Evolutionary conservation across 2,113 vertebrate species (phyloP).

Genomic region (Callocephalon fimbriatum): DNA sequence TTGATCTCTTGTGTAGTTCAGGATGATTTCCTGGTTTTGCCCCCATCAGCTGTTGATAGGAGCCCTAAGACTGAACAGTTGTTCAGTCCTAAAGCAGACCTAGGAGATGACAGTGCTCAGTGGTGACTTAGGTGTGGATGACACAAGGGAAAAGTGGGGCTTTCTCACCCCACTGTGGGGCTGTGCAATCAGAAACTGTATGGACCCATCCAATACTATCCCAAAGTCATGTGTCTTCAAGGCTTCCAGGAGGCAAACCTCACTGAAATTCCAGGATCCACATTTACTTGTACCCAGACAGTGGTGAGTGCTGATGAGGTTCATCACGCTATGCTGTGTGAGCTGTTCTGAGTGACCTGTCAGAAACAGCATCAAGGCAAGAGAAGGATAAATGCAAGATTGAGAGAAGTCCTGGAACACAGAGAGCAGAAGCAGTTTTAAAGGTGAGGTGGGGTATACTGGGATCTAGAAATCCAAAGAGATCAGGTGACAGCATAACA

Average conservation of each 20-base stretch:
- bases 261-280: background rate
- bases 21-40: background rate
- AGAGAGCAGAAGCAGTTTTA: background rate
- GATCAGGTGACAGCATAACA: background rate
- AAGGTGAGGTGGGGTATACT: background rate
- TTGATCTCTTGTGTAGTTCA: background rate
- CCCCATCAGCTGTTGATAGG: background rate
- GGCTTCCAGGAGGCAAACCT: background rate
- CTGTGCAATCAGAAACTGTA: background rate
- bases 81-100: background rate
- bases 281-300: background rate
- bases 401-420: background rate
- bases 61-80: background rate
- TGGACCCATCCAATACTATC: background rate
- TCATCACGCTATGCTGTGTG: background rate
- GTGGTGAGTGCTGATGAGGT: background rate
- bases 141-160: background rate
- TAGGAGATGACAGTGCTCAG: background rate
- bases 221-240: background rate
- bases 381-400: background rate
- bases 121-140: background rate
- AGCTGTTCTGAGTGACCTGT: background rate
- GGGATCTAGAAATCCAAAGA: background rate
- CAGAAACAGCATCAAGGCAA: background rate
- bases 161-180: background rate